Conservation (phyloP, 2,888 invertebrate species). For the Epistrophe eligans region DNA sequence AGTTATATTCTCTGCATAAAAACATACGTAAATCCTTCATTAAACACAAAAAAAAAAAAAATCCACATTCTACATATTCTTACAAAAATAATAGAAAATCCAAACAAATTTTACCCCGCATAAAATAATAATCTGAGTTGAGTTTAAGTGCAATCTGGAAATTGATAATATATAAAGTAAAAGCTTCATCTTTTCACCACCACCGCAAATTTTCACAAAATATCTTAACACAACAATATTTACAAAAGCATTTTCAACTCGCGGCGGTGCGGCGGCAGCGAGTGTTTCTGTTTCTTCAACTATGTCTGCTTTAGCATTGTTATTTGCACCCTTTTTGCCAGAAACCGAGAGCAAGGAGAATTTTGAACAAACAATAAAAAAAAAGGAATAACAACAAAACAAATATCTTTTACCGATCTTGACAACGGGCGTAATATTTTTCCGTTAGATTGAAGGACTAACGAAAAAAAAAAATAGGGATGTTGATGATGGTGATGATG, state of each 20-base stretch:
- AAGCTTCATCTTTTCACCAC: slow-evolving; percentile 6
- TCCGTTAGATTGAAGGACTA: neutral
- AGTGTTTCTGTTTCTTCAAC: neutral
- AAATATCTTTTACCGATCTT: slow-evolving; percentile 32
- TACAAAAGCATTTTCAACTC: slow-evolving; percentile 24
- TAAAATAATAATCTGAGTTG: slow-evolving; percentile 35
- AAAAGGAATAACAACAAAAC: neutral
- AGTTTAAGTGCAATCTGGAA: slow-evolving; percentile 52
- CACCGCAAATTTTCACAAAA: neutral
- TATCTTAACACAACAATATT: slow-evolving; percentile 34
- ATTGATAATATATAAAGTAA: slow-evolving; percentile 47
- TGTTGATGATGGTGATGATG: neutral
- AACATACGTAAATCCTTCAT: slow-evolving; percentile 1
- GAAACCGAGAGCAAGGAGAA: neutral
- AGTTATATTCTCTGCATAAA: neutral
- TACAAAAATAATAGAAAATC: slow-evolving; percentile 26
- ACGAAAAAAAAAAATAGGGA: neutral
- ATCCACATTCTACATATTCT: slow-evolving; percentile 1
- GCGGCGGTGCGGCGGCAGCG: too few relatives aligned
- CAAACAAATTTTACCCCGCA: slow-evolving; percentile 11
- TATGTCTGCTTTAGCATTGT: neutral
- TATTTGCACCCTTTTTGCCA: neutral
- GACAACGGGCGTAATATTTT: slow-evolving; percentile 26
- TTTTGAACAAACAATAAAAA: slow-evolving; percentile 3
- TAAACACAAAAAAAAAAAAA: neutral